Percentiles rank a stretch among this genome's conserved stretches.
phyloP scores from a whole-genome alignment of 2,113 vertebrate species.

The Tursiops truncatus region DNA sequence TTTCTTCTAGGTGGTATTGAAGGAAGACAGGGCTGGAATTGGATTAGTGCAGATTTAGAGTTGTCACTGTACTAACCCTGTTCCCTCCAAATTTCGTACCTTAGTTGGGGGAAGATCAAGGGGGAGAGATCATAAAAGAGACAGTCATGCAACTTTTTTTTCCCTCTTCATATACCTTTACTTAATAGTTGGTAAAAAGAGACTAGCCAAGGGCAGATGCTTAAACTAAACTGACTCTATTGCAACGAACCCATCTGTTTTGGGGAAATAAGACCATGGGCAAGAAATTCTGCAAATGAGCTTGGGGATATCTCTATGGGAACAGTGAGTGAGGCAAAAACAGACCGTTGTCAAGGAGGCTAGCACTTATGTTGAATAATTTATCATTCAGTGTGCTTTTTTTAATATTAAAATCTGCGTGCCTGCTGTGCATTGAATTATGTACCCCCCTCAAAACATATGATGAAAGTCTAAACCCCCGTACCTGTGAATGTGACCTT shows the following conservation, averaged over 20 bases:
- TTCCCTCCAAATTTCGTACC: background rate
- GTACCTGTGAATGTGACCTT: background rate
- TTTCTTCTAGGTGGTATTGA: background rate
- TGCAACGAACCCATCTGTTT: background rate
- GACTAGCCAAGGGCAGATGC: background rate
- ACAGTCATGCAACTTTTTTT: background rate
- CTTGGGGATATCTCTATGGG: background rate
- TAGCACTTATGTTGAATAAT: conserved; percentile 12
- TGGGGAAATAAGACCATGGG: background rate
- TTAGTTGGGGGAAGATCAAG: background rate
- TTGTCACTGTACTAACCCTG: background rate
- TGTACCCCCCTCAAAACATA: background rate
- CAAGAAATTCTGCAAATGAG: conserved; percentile 25
- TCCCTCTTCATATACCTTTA: background rate
- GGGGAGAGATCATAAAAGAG: background rate
- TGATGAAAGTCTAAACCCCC: background rate
- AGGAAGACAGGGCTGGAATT: background rate
- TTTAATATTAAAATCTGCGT: background rate
- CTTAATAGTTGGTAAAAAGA: background rate
- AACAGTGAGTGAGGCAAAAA: conserved; percentile 16
- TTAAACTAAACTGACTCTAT: background rate
- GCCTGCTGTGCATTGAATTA: background rate
- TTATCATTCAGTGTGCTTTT: background rate
- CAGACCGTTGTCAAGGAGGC: background rate
- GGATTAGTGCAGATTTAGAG: background rate